These are phyloP conservation scores for Hecatera dysodea DNA, from an alignment of 2,888 invertebrate species.

Conservation along the genomic window DNA sequence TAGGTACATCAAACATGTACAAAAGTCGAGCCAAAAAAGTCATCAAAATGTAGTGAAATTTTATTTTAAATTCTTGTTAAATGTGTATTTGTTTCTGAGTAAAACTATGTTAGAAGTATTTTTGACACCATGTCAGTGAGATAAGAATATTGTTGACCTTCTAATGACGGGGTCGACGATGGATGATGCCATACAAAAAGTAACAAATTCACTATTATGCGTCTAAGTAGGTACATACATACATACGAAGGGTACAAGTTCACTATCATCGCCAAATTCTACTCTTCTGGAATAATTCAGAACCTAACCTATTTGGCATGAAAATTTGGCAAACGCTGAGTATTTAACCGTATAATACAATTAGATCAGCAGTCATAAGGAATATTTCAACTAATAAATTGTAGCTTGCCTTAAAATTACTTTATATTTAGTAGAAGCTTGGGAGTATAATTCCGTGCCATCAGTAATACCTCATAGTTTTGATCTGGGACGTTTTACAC, in stretches of 20 bases:
- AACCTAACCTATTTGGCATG: slow-evolving; percentile 32
- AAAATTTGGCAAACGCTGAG: slow-evolving; percentile 9
- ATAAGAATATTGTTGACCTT: not conserved
- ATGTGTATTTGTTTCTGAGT: too few relatives aligned
- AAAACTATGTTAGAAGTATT: too few relatives aligned
- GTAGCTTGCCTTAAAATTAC: not conserved
- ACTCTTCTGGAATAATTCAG: not conserved
- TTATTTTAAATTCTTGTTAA: too few relatives aligned
- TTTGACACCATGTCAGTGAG: too few relatives aligned
- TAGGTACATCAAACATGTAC: too few relatives aligned
- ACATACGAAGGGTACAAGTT: slow-evolving; percentile 2
- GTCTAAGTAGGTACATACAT: not conserved
- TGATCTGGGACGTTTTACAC: too few relatives aligned
- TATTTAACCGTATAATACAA: not conserved
- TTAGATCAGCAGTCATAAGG: not conserved
- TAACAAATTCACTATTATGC: not conserved
- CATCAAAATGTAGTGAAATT: too few relatives aligned
- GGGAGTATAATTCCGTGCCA: not conserved
- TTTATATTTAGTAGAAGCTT: not conserved
- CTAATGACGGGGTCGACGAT: not conserved
- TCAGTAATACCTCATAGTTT: not conserved
- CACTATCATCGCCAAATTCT: slow-evolving; percentile 8
- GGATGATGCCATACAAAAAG: not conserved
- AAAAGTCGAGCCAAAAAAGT: too few relatives aligned
- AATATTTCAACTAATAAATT: not conserved